Percentiles rank a stretch among this genome's conserved stretches.
phyloP scores from a whole-genome alignment of 2,113 vertebrate genomes.

The Atractosteus spatula region DNA sequence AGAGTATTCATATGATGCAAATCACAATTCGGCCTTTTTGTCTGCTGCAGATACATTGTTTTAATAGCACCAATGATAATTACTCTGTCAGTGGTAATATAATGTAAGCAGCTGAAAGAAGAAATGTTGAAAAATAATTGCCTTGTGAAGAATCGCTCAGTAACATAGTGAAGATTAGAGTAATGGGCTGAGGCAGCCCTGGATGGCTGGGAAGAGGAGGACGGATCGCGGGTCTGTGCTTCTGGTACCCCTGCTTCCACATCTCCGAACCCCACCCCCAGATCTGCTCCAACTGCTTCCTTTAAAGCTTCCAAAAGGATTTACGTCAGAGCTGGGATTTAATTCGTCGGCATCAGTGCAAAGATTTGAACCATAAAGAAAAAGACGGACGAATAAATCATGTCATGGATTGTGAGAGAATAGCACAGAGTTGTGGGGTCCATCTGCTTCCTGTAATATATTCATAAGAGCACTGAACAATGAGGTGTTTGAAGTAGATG shows the following conservation, averaged over 20 bases:
- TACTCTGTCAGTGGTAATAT: too few relatives aligned
- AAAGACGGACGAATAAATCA: not conserved
- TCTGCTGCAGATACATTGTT: too few relatives aligned
- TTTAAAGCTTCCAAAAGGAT: slow-evolving; percentile 55
- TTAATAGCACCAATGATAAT: too few relatives aligned
- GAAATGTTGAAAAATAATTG: not conserved
- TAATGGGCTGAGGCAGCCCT: not conserved
- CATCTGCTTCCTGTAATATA: slow-evolving; percentile 69
- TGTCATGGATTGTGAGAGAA: slow-evolving; percentile 55
- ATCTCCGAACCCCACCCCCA: slow-evolving; percentile 25
- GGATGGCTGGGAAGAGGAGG: not conserved
- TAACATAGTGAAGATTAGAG: slow-evolving; percentile 5
- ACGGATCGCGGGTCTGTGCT: not conserved
- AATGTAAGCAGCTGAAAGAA: too few relatives aligned
- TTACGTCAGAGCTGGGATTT: slow-evolving; percentile 34
- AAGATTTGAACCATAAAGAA: not conserved
- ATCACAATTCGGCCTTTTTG: too few relatives aligned
- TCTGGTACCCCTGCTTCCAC: not conserved
- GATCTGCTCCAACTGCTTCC: slow-evolving; percentile 31
- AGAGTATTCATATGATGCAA: too few relatives aligned
- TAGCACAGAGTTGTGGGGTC: slow-evolving; percentile 59
- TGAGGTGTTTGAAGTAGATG: slow-evolving; percentile 59
- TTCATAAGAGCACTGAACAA: slow-evolving; percentile 67
- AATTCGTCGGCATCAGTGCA: not conserved
- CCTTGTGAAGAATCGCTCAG: not conserved